phyloP scores from a whole-genome alignment of 2,797 vertebrate genomes.

The Echeneis naucrates region DNA sequence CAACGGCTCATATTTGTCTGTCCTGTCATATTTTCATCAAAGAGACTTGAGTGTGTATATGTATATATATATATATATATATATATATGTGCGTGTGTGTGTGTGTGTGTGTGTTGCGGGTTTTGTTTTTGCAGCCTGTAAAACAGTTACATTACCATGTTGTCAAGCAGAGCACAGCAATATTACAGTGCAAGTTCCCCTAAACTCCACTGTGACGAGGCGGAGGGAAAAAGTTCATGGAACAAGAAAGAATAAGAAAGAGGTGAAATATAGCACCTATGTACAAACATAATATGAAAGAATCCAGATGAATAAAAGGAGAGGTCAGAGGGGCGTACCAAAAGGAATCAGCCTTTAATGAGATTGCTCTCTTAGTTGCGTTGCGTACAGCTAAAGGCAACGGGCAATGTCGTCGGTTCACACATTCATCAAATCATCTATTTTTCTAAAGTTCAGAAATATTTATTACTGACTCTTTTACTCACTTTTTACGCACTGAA shows the following conservation, averaged over 20 bases:
- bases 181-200: slow-evolving; percentile 80
- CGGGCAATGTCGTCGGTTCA: neutral
- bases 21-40: slow-evolving; percentile 95
- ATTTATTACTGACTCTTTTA: neutral
- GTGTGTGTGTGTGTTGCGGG: neutral
- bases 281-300: no score
- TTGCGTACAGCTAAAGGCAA: neutral
- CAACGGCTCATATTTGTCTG: slow-evolving; percentile 89
- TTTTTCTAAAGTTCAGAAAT: slow-evolving; percentile 1
- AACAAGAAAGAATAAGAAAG: neutral
- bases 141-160: slow-evolving; percentile 92
- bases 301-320: neutral
- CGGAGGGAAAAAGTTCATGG: slow-evolving; percentile 1
- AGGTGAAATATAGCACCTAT: no score
- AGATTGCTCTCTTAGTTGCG: neutral
- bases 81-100: no score
- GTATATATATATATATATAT: slow-evolving; percentile 25
- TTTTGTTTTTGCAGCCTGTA: slow-evolving; percentile 35
- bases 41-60: slow-evolving; percentile 47
- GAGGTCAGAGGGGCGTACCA: no score
- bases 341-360: neutral
- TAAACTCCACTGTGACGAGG: slow-evolving; percentile 45
- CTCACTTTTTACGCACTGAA: no score
- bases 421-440: neutral
- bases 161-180: slow-evolving; percentile 87